phyloP scores from a whole-genome alignment of 2,113 vertebrate genomes.

The Dicerorhinus sumatrensis region DNA sequence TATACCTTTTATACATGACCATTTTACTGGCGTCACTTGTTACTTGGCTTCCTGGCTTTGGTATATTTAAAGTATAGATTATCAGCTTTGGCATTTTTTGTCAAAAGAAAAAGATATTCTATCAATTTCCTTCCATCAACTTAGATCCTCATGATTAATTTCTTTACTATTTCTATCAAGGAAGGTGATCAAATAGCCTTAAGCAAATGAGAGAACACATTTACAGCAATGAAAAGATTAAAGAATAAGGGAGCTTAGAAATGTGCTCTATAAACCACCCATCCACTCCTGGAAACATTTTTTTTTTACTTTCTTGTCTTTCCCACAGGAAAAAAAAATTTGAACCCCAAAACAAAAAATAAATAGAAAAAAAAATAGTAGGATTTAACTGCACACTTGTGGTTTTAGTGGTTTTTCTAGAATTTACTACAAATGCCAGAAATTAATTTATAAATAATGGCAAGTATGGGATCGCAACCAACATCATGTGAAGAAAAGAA shows the following conservation, averaged over 20 bases:
- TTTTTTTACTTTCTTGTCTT: constrained; percentile 77
- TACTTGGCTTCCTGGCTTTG: not conserved
- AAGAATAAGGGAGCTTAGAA: constrained; percentile 84
- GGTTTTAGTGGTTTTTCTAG: constrained; percentile 88
- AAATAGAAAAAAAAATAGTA: constrained; percentile 74
- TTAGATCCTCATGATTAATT: constrained; percentile 12
- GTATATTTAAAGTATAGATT: not conserved
- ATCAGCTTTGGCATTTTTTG: not conserved
- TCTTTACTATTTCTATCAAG: constrained; percentile 72
- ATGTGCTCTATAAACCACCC: constrained; percentile 75
- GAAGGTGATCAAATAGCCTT: constrained; percentile 50
- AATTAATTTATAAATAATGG: constrained; percentile 91
- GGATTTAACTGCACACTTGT: constrained; percentile 85
- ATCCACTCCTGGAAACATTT: constrained; percentile 76
- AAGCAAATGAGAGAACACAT: not conserved
- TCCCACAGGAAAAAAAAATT: constrained; percentile 78
- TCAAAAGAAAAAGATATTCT: constrained; percentile 10
- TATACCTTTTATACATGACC: not conserved
- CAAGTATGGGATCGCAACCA: constrained; percentile 85
- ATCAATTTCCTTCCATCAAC: not conserved
- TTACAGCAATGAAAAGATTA: constrained; percentile 68
- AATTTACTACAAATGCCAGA: constrained; percentile 88
- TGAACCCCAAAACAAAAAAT: not conserved
- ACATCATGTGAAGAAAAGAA: constrained; percentile 85
- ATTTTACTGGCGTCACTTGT: not conserved